Base-by-base conservation (phyloP, 2,888 invertebrate species). In the Chironomus riparius region DNA sequence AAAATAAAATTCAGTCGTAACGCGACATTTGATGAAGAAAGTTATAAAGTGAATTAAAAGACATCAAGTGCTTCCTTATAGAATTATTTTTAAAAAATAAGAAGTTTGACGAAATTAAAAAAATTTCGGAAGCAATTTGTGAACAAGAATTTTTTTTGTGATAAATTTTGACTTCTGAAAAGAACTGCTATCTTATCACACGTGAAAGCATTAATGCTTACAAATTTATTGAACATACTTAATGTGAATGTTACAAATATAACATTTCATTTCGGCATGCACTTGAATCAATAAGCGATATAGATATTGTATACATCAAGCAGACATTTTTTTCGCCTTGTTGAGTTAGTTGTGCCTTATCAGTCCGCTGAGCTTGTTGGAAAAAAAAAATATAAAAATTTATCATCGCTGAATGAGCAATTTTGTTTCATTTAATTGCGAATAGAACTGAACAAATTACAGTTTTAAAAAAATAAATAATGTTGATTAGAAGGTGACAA, bases 1-100 rank as follows among this genome's bases (percentile, higher is more conserved):
- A 47, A 47, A 70, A 48, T n/a, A n/a, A 38, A 21, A 22, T 18
- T 70, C 47, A 70, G 70, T 70, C 70, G 70, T 21, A 24, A 65
- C n/a, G 70, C 15, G 56, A 56, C 56, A 15, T 56, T 56, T 56
- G 56, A 56, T 56, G 56, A 56, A 56, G 56, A 56, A 56, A 56
- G 56, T 56, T 56, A 56, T 18, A 56, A 56, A 56, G 15, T 56
- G 7, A 15, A 56, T 18, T 7, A 56, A 56, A 5, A 15, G 56
- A 15, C n/a, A 15, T 56, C 56, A 18, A 15, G 56, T 18, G 18
- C 56, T 56, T 56, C 56, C 56, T 56, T 56, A 15, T 56, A n/a
- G 3, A 56, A 15, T 18, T 15, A 18, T 56, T 15, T 56, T 56
- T 18, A 6, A 56, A 15, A 56, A 56, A 56, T 56, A 50, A 12